Conservation (phyloP, 2,888 invertebrate species). For the Ochlodes sylvanus region DNA sequence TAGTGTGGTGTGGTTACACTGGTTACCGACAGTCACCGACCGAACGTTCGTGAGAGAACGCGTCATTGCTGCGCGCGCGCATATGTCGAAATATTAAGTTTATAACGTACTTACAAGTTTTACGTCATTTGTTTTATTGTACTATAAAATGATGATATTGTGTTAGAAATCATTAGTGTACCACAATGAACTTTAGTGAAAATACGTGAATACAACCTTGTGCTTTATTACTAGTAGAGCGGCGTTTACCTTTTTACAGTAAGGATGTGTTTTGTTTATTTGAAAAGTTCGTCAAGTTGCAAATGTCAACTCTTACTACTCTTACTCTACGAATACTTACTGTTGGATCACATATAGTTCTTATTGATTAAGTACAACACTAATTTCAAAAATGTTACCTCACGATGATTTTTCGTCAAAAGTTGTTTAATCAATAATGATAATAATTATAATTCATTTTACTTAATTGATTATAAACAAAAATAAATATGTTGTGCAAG, state of each 20-base stretch:
- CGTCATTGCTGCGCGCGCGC: conserved; percentile 59
- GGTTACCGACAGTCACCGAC: conserved; percentile 73
- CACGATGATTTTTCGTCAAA: no score
- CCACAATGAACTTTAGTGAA: conserved; percentile 33
- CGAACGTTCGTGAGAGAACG: conserved; percentile 55
- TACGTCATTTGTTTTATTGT: conserved; percentile 52
- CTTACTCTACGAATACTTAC: not conserved
- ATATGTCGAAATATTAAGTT: conserved; percentile 52
- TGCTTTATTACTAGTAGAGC: conserved; percentile 59
- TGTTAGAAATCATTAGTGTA: conserved; percentile 9
- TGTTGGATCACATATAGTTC: not conserved
- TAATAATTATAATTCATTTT: no score
- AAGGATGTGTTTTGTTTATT: conserved; percentile 55
- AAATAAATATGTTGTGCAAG: no score
- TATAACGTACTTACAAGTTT: conserved; percentile 57
- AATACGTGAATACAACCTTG: conserved; percentile 52
- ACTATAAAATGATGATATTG: conserved; percentile 5
- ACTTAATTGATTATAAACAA: no score
- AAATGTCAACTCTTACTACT: conserved; percentile 14
- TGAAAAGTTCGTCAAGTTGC: conserved; percentile 27
- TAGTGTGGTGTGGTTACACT: no score
- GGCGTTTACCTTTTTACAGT: conserved; percentile 71
- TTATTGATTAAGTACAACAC: no score
- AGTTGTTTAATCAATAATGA: no score
- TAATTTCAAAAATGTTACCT: no score